A percentile compares a stretch with the other conserved stretches of the same genome.
phyloP scores from a whole-genome alignment of 2,888 invertebrate genomes.

The Diplazon laetatorius region DNA sequence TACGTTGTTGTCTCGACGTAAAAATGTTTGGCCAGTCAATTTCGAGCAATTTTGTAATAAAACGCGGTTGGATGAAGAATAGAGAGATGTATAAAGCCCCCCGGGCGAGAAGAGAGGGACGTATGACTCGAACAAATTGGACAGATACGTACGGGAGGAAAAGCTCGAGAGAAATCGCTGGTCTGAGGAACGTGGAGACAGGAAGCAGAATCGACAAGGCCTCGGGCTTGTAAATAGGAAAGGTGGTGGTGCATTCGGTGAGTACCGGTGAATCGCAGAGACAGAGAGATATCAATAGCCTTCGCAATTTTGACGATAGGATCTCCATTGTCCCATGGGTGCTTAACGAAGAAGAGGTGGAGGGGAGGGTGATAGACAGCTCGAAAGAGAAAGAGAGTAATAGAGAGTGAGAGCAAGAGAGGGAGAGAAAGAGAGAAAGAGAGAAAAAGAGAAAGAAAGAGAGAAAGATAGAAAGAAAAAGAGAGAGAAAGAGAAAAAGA shows the following conservation, averaged over 20 bases:
- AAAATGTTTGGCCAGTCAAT: neutral
- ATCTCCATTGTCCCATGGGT: constrained; percentile 51
- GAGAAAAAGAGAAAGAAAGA: too few relatives aligned
- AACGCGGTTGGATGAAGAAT: neutral
- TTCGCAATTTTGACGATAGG: constrained; percentile 32
- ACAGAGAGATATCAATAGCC: constrained; percentile 48
- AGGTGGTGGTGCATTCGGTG: constrained; percentile 19
- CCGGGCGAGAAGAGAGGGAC: neutral
- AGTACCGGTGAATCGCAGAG: constrained; percentile 12
- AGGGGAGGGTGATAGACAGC: too few relatives aligned
- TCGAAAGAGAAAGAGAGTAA: too few relatives aligned
- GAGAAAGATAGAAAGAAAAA: too few relatives aligned
- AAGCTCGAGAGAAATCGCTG: constrained; percentile 44
- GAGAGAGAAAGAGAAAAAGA: too few relatives aligned
- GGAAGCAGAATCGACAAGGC: constrained; percentile 35
- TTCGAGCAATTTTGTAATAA: constrained; percentile 17
- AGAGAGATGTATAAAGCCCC: neutral
- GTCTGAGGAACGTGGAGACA: constrained; percentile 39
- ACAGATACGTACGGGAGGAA: constrained; percentile 2
- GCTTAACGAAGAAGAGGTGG: constrained; percentile 35
- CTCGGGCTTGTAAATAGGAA: constrained; percentile 34
- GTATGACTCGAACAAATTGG: constrained; percentile 6
- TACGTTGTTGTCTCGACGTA: too few relatives aligned
- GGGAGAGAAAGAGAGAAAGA: too few relatives aligned
- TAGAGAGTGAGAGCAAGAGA: too few relatives aligned